Base-by-base conservation (phyloP, 2,888 invertebrate species). In the Cremastinae sp. region DNA sequence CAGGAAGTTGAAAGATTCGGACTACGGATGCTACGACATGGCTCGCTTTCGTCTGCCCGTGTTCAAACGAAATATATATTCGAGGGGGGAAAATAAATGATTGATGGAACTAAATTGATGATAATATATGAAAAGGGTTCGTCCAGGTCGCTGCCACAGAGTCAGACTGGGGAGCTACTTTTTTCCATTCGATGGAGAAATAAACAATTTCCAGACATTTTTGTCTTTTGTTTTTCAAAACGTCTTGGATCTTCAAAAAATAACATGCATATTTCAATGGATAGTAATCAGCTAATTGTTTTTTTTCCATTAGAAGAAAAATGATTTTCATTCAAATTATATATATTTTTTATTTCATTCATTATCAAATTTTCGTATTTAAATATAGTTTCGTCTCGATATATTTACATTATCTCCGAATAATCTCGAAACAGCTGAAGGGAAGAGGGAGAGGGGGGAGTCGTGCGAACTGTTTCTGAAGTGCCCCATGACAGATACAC, bases 81-180 rank as follows among this genome's bases (percentile, higher is more conserved):
- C 73, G 65, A 74, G 68, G 72, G 71, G 74, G 78, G 79, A 79
- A 78, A 78, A 79, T 76, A 28, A 28, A 61, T 75, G 65, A 79
- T 78, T 79, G 79, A 81, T 79, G 74, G 76, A 80, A 78, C 74
- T 79, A 78, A 70, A 82, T 82, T 81, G 81, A 79, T 75, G 69
- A 72, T 81, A 64, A 79, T 78, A 80, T 78, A 20, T 59, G 69
- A 69, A 65, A 47, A 65, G 56, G 70, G 79, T 75, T 65, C 64
- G 69, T 45, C 70, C 4, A 45, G 1, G 5, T 1, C 5, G 12
- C 45, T n/a, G 14, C 45, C 12, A 12, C 4, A n/a, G 2, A n/a
- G 45, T 45, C 12, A 45, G n/a, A n/a, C n/a, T n/a, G n/a, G n/a
- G n/a, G n/a, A n/a, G n/a, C n/a, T 47, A 34, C 45, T 61, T 34